Base-by-base conservation (phyloP, 92 coral and sea anemone genomes). In the Ricordea florida region DNA sequence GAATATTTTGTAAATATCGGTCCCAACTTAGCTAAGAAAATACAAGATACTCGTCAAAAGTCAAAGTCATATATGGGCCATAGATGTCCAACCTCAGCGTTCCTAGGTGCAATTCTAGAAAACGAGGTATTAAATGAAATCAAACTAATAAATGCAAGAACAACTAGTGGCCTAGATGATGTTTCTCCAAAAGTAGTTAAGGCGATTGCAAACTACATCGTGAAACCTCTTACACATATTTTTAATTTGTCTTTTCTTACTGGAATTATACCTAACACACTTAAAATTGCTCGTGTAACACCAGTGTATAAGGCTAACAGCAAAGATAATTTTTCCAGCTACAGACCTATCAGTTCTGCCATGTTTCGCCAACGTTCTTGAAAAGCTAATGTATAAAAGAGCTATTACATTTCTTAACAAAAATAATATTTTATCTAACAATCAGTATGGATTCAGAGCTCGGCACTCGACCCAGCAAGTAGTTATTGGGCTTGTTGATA, bases 271-370 rank as follows among this genome's bases (percentile, higher is more conserved):
- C 85, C 85, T 28, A 9, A 22, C 48, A 57, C 57, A 43, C 65
- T 79, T 25, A 69, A 79, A 69, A 34, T 69, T 4, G 71, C 85
- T 42, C 40, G 40, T 25, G 62, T 43, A 13, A 66, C 46, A 28
- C 84, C 84, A 78, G 17, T 78, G 41, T 78, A 37, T 57, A 66
- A 66, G 30, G 26, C 77, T 35, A 57, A 51, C 28, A 68, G 66
- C 41, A 59, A 33, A 38, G 74, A 78, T 40, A 7, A 45, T 23
- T 78, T 51, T 31, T 49, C 27, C 27, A 57, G 66, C 34, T 66
- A 67, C n/a, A 37, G 76, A 64, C 76, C 74, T 37, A 27, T 74
- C 81, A 31, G 18, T 31, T 45, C 74, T 62, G 29, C 83, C 83
- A 4, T 62, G 73, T 51, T 33, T 63, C 18, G 38, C 79, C 20